phyloP scores from a whole-genome alignment of 2,888 invertebrate genomes.

The Ferdinandea cuprea region DNA sequence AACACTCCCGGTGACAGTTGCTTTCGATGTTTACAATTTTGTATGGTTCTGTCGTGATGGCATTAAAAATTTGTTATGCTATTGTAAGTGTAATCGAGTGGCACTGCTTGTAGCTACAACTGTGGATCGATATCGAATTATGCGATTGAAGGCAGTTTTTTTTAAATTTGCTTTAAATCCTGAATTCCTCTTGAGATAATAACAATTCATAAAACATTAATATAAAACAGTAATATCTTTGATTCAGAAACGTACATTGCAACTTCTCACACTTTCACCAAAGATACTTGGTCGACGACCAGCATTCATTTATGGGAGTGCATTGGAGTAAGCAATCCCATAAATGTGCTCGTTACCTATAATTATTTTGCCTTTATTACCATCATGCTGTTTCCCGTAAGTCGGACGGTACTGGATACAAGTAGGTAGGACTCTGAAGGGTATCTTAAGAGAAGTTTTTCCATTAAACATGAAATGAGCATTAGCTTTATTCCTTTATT shows the following conservation, averaged over 20 bases:
- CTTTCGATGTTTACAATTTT: conserved; percentile 73
- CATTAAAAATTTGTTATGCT: conserved; percentile 82
- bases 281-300: conserved; percentile 14
- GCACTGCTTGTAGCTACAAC: not conserved
- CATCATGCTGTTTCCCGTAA: conserved; percentile 49
- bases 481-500: conserved; percentile 77
- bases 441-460: conserved; percentile 73
- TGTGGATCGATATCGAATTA: conserved; percentile 21
- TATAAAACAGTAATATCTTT: not conserved
- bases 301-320: conserved; percentile 61
- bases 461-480: conserved; percentile 76
- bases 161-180: conserved; percentile 13
- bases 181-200: not conserved
- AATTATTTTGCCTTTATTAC: conserved; percentile 73
- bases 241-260: not conserved
- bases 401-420: not conserved
- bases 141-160: not conserved
- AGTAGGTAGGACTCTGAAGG: conserved; percentile 30
- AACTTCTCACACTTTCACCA: not conserved
- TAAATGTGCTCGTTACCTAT: conserved; percentile 73
- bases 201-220: not conserved
- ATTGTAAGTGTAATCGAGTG: conserved; percentile 50
- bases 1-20: conserved; percentile 70
- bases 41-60: conserved; percentile 80
- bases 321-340: conserved; percentile 64